Base-by-base conservation (phyloP, 2,888 invertebrate genomes). In the Amphiduros pacificus region DNA sequence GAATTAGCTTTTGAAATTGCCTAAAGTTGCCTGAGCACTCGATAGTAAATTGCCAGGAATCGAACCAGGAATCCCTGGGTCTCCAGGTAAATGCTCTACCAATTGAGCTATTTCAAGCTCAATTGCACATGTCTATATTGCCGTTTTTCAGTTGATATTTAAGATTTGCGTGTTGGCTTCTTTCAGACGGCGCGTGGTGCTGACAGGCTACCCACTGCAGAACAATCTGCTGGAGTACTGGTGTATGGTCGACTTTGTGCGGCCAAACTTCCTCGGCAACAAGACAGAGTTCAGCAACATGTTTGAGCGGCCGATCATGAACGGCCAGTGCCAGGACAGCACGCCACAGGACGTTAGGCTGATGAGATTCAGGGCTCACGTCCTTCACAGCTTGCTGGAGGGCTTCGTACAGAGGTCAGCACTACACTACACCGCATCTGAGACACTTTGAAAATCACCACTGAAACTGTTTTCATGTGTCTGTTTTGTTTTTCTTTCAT, bases 231-330 rank as follows among this genome's bases (percentile, higher is more conserved):
- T 84, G 74, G 85, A 79, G 79, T 96, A 96, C 81, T 96, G 95
- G 95, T 97, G 97, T 79, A 97, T 97, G 97, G 96, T 97, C 0
- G 97, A 99, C 81, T 99, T 98, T 83, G 97, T 98, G 0, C 87
- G 98, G 26, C 99, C 99, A 0, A 96, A 95, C 84, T 98, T 94
- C 83, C 87, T 99, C 41, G 99, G 98, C 63, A 93, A 93, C 26
- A 94, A 95, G 82, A 93, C 94, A 0, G 96, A 98, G 82, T 99
- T 99, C 82, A 91, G 92, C 76, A 96, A 97, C 81, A 97, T 97
- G 95, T 99, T 99, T 81, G 98, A 98, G 80, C 86, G 96, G 17
- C 99, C 99, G 0, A 99, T 99, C 73, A 94, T 93, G 83, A 98
- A 98, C 81, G 99, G 98, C 0, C 97, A 97, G 83, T 98, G 97